Evolutionary conservation across 2,888 invertebrate genomes (phyloP).

Genomic region (Scaptomyza parva): DNA sequence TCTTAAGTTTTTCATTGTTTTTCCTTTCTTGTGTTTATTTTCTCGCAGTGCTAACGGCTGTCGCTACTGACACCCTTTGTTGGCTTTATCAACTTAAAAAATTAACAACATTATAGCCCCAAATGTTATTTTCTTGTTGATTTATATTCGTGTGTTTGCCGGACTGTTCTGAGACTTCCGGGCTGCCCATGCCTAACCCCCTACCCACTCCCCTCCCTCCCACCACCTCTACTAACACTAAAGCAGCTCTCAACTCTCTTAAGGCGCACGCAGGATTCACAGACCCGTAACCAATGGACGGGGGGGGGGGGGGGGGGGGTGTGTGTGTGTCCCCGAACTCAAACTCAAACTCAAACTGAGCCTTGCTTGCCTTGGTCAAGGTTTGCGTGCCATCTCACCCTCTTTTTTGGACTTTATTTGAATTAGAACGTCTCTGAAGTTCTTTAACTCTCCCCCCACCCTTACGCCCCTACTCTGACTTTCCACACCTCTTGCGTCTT

Average conservation of each 20-base stretch:
- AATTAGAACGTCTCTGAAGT: conserved; percentile 52
- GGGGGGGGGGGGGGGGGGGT: too few relatives aligned
- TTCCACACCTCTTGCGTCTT: background rate
- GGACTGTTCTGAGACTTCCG: conserved; percentile 43
- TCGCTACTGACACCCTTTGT: conserved; percentile 27
- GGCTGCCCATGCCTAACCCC: background rate
- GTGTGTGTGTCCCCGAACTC: too few relatives aligned
- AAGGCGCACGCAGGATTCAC: conserved; percentile 35
- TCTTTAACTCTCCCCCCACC: background rate
- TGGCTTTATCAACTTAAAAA: conserved; percentile 74
- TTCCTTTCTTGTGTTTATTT: background rate
- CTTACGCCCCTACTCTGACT: background rate
- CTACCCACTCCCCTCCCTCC: too few relatives aligned
- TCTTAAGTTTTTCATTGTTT: background rate
- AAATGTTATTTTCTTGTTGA: conserved; percentile 69
- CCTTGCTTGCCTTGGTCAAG: conserved; percentile 60
- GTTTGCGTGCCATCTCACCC: conserved; percentile 54
- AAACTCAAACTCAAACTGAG: conserved; percentile 2
- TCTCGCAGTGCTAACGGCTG: conserved; percentile 35
- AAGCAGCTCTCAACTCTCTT: too few relatives aligned
- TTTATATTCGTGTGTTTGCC: conserved; percentile 52
- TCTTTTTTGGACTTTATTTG: conserved; percentile 51
- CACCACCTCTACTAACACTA: background rate
- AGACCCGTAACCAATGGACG: conserved; percentile 14
- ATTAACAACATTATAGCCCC: conserved; percentile 76